Evolutionary conservation across 92 coral and sea anemone genomes (phyloP).

Genomic region (Actinostola sp.): DNA sequence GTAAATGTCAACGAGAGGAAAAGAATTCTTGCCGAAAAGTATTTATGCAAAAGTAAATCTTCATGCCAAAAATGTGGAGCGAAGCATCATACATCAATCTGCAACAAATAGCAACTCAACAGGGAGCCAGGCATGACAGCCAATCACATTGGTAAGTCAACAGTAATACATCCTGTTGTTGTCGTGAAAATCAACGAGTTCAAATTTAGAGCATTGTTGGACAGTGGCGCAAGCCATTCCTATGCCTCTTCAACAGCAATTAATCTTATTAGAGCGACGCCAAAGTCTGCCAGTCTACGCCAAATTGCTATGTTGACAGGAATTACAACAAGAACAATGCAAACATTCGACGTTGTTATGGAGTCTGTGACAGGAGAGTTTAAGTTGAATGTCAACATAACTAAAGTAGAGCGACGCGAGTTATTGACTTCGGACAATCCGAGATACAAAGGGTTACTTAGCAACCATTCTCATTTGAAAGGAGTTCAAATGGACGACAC

Average conservation of each 20-base stretch:
- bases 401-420: constrained; percentile 40
- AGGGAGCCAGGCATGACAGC: constrained; percentile 65
- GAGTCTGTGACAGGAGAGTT: constrained; percentile 48
- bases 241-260: constrained; percentile 58
- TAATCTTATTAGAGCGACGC: constrained; percentile 56
- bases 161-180: constrained; percentile 64
- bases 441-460: constrained; percentile 43
- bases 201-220: constrained; percentile 69
- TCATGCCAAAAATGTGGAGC: constrained; percentile 49
- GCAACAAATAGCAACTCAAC: constrained; percentile 26
- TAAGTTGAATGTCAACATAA: constrained; percentile 33
- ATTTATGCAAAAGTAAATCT: constrained; percentile 57
- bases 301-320: constrained; percentile 72
- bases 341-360: constrained; percentile 42
- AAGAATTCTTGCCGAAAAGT: constrained; percentile 43
- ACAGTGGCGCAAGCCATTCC: no score
- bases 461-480: constrained; percentile 41
- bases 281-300: constrained; percentile 40
- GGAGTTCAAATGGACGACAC: constrained; percentile 63
- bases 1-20: constrained; percentile 36
- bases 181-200: constrained; percentile 52
- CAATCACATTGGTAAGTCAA: constrained; percentile 42
- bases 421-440: constrained; percentile 62
- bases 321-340: constrained; percentile 59
- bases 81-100: constrained; percentile 62